A percentile compares a stretch with the other conserved stretches of the same genome.
Conservation (phyloP, 2,888 invertebrate species). For the Tipula vernalis region DNA sequence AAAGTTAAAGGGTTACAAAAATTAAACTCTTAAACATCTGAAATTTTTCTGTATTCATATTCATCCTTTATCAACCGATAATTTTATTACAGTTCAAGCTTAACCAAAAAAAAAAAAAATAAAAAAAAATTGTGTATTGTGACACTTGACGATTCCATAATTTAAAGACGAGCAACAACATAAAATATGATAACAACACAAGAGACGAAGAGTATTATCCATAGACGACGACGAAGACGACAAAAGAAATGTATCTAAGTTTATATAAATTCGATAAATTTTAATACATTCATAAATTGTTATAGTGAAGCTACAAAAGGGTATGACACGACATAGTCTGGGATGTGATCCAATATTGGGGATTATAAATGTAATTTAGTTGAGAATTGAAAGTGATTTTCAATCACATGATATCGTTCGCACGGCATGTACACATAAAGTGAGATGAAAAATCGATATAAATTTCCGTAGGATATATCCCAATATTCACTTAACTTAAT, state of each 20-base stretch:
- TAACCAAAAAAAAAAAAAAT: not conserved
- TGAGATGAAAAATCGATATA: not conserved
- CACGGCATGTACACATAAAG: not conserved
- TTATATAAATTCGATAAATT: not conserved
- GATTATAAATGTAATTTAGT: not conserved
- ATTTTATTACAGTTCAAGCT: not conserved
- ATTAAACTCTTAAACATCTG: too few relatives aligned
- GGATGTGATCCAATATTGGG: not conserved
- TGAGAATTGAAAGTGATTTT: not conserved
- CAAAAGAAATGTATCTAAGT: not conserved
- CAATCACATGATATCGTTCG: not conserved
- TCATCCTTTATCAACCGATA: not conserved
- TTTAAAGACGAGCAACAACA: not conserved
- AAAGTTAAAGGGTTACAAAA: too few relatives aligned
- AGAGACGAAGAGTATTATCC: not conserved
- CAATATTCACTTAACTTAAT: not conserved
- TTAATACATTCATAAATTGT: not conserved
- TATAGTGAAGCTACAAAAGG: not conserved
- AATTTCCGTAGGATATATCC: not conserved
- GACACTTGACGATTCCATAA: not conserved
- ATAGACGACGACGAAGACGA: not conserved
- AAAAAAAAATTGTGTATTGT: not conserved
- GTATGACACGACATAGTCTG: not conserved
- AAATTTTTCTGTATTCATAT: too few relatives aligned
- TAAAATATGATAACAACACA: not conserved